Base-by-base conservation (phyloP, 2,113 vertebrate genomes). In the Vidua macroura region DNA sequence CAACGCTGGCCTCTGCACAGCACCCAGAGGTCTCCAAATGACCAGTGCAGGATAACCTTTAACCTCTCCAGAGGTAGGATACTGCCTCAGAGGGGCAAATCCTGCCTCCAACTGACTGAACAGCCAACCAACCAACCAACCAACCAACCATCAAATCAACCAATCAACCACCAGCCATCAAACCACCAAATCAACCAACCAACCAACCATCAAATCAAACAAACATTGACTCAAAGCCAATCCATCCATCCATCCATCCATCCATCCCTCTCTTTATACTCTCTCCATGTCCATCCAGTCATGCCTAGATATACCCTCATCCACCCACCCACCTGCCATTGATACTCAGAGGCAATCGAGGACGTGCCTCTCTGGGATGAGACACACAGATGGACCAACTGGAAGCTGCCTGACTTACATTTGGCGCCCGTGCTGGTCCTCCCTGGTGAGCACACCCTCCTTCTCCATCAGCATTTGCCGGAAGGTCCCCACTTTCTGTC, bases 401-500 rank as follows among this genome's bases (percentile, higher is more conserved):
- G 4, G 4, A 83, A 89, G 77, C n/a, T 68, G 77, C n/a, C 30
- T 72, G 49, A 98, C 99, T 99, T 94, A 99, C 99, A 98, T 95
- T 51, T 99, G 98, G 80, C 98, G 98, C 24, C 98, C 98, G 13
- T 99, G 98, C 64, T 99, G 97, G 78, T 99, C 98, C 58, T 99
- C 99, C 95, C 99, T 98, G 96, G 98, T 99, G 92, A 99, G 98
- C 66, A 99, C 99, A 1, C 99, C 99, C 83, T 99, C 99, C 95
- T 99, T 99, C 97, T 99, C 99, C 99, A 99, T 99, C 98, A 99
- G 97, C 99, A 99, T 99, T 72, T 99, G 99, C 88, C 99, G 98
- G 95, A 99, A 99, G 6, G 99, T 99, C 94, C 98, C 99, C 41
- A 99, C 99, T 95, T 99, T 99, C 98, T 99, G 99, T 30, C 97